Percentiles rank a stretch among this genome's conserved stretches.
Evolutionary conservation across 2,888 invertebrate species (phyloP).

Genomic region (Drosophila birchii): DNA sequence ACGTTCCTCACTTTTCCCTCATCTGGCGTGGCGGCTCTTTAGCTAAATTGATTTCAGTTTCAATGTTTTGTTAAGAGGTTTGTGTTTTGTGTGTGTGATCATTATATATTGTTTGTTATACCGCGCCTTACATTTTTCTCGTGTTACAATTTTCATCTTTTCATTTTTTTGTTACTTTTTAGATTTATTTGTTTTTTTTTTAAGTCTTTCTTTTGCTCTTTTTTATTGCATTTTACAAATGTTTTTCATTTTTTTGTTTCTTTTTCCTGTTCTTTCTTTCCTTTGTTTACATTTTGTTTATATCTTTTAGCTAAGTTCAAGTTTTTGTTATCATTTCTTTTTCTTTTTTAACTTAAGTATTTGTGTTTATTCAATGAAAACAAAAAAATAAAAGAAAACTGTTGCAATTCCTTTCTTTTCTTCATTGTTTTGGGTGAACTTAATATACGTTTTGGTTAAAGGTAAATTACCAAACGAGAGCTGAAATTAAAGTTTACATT

Average conservation of each 20-base stretch:
- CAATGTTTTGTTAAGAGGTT: constrained; percentile 41
- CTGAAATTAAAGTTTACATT: constrained; percentile 64
- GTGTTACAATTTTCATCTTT: constrained; percentile 44
- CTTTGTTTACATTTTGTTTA: constrained; percentile 41
- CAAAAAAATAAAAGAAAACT: constrained; percentile 58
- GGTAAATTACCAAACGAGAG: constrained; percentile 62
- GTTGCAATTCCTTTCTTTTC: constrained; percentile 49
- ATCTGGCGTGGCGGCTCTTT: constrained; percentile 12
- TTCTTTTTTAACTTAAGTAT: constrained; percentile 65
- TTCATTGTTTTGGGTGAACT: constrained; percentile 41
- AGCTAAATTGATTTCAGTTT: constrained; percentile 29
- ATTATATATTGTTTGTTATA: constrained; percentile 42
- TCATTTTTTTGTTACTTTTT: constrained; percentile 46
- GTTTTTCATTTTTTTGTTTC: constrained; percentile 53
- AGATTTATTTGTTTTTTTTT: constrained; percentile 80
- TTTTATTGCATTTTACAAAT: constrained; percentile 80
- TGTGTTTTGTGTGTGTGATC: constrained; percentile 30
- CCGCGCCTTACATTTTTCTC: constrained; percentile 52
- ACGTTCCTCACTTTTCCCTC: constrained; percentile 22
- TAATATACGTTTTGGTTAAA: constrained; percentile 70
- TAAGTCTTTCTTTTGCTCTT: constrained; percentile 85
- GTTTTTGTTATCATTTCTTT: constrained; percentile 37
- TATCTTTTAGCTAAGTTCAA: constrained; percentile 63
- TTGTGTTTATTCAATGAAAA: constrained; percentile 50
- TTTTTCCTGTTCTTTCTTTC: constrained; percentile 35